Evolutionary conservation across 1,140 invertebrate genomes (phyloP), one percentile per base, ranked within the genome.

Genomic region (Marisa cornuarietis): DNA sequence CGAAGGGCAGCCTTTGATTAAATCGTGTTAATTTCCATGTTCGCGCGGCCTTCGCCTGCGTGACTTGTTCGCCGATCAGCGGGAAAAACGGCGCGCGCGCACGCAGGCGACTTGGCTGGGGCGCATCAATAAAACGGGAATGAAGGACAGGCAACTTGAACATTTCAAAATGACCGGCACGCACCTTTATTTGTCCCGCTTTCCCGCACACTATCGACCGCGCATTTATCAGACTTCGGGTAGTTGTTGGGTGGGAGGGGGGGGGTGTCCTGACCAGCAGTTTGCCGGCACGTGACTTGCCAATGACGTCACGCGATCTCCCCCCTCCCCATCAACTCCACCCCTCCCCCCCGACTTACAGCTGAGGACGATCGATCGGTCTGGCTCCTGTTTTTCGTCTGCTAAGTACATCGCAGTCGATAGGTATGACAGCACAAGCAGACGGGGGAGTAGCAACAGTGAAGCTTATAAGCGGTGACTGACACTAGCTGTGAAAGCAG

Each of bases 161-260:
- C 65, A 68, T 77, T 77, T 77, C 63, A 31, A 26, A n/a, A 11
- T 26, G 63, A n/a, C 66, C 63, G 42, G 63, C 75, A 77, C 75
- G 75, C 75, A 77, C 75, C 62, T 77, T 65, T 77, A 77, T 77
- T 77, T 77, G 75, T 77, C 75, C 68, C 68, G 63, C 75, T 77
- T 77, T 77, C 75, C 42, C 75, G 65, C 42, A 51, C 75, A 42
- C 61, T 26, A 77, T 77, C 75, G 75, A 77, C 65, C 75, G 49
- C 6, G 18, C 75, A 77, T 77, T 77, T 77, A 69, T 54, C 75
- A 77, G 63, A 68, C 75, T 65, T 65, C 10, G 71, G n/a, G n/a
- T n/a, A n/a, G n/a, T n/a, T n/a, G n/a, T n/a, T n/a, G n/a, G n/a
- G n/a, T n/a, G n/a, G n/a, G n/a, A n/a, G n/a, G n/a, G n/a, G n/a